Conservation (phyloP, 2,888 invertebrate species). For the Lasioglossum leucozonium region DNA sequence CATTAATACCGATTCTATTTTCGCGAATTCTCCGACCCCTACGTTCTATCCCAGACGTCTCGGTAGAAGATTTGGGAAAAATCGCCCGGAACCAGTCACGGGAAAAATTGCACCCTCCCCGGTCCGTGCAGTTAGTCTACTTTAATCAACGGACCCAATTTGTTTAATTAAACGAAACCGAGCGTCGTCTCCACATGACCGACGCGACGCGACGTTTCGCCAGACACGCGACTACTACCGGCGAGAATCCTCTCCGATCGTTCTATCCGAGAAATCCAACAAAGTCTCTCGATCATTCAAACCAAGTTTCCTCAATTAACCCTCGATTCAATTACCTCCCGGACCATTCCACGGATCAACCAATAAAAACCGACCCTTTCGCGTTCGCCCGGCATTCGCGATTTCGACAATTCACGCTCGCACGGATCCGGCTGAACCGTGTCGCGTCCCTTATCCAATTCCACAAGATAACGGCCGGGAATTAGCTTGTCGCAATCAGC, state of each 20-base stretch:
- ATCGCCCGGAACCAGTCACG: not conserved
- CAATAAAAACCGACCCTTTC: not conserved
- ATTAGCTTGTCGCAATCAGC: not conserved
- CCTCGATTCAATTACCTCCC: slow-evolving; percentile 8
- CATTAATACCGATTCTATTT: too few relatives aligned
- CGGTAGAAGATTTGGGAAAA: not conserved
- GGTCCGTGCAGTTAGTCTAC: not conserved
- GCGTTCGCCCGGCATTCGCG: not conserved
- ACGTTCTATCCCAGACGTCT: not conserved
- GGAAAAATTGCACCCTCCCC: not conserved
- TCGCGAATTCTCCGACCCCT: not conserved
- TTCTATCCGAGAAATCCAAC: slow-evolving; percentile 12
- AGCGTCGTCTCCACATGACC: not conserved
- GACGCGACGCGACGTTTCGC: not conserved
- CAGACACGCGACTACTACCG: not conserved
- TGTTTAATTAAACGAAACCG: slow-evolving; percentile 17
- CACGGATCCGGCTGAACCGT: not conserved
- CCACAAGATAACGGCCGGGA: not conserved
- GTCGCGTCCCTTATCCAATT: not conserved
- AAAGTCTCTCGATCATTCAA: slow-evolving; percentile 7
- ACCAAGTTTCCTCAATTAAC: slow-evolving; percentile 16
- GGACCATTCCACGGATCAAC: not conserved
- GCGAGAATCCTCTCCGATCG: not conserved
- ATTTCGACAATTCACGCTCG: not conserved
- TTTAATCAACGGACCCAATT: not conserved